Base-by-base conservation (phyloP, 2,797 vertebrate species). In the Botia kubotai region DNA sequence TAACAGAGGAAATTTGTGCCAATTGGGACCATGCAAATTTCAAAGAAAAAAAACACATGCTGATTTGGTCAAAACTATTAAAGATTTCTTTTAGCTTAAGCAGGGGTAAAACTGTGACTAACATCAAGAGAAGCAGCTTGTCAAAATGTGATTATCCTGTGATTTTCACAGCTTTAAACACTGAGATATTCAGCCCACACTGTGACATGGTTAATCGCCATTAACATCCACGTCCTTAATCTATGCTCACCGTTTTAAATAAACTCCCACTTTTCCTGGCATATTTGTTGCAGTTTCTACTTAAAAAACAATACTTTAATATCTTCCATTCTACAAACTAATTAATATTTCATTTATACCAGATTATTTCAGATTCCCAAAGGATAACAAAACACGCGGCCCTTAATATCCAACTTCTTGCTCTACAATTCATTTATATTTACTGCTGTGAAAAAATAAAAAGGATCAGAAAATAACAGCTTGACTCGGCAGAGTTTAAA, bases 151-250 rank as follows among this genome's bases (percentile, higher is more conserved):
- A 75, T 75, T 75, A 65, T 52, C 60, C 46, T 75, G 73, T 19
- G 60, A 62, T 75, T 75, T 75, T 21, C 58, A 50, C 39, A 63
- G 72, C 73, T 75, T 65, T 75, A 60, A 66, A 75, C 73, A 36
- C 0, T 50, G 72, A 75, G 39, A 10, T 74, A 63, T 58, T 75
- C 60, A 65, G n/a, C 73, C 73, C 60, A 75, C 73, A 52, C 60
- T 75, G 73, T 75, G 73, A 65, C 26, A 33, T 33, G 48, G 26
- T 36, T 65, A 50, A 75, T 75, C 14, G 52, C 12, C 58, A 75
- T 75, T 63, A 63, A 50, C 33, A 75, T 65, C n/a, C 26, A 16
- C 33, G 23, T 26, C 26, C 14, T 75, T 75, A 75, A 75, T 75
- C 73, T 46, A 75, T 53, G 73, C 26, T 53, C 65, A 65, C 21